These are phyloP conservation scores for Anthopleura sola DNA, from an alignment of 64 coral and sea anemone species.

Conservation along the genomic window DNA sequence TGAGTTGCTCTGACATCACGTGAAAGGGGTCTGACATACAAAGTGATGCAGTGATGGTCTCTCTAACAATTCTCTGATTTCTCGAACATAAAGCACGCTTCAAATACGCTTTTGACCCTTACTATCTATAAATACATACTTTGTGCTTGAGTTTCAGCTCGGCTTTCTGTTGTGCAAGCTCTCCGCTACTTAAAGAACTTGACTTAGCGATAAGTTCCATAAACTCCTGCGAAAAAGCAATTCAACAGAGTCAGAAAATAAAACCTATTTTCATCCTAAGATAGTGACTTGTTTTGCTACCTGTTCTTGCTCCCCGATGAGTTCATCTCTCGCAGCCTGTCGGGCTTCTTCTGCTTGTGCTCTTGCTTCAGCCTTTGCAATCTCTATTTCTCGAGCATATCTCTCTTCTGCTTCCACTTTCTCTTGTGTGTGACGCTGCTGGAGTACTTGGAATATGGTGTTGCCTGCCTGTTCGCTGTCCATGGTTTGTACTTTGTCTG, in stretches of 20 bases:
- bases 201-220: conserved; percentile 84
- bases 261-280: not conserved
- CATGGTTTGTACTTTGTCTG: conserved; percentile 75
- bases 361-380: conserved; percentile 84
- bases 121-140: conserved; percentile 19
- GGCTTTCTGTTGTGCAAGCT: conserved; percentile 85
- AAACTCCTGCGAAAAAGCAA: conserved; percentile 55
- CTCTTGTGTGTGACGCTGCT: conserved; percentile 93
- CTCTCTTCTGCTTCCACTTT: conserved; percentile 80
- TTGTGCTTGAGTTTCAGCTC: conserved; percentile 93
- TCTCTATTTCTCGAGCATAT: conserved; percentile 64
- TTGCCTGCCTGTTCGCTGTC: conserved; percentile 83
- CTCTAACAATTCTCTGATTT: not conserved
- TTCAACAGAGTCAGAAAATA: not conserved
- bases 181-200: conserved; percentile 60
- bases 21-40: no score
- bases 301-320: conserved; percentile 88
- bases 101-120: not conserved
- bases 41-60: no score
- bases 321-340: conserved; percentile 80
- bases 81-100: not conserved
- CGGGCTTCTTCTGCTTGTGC: conserved; percentile 76
- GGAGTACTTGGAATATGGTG: conserved; percentile 86
- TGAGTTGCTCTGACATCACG: no score
- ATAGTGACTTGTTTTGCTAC: conserved; percentile 9